Base-by-base conservation (phyloP, 2,888 invertebrate genomes). In the Cheilosia soror region DNA sequence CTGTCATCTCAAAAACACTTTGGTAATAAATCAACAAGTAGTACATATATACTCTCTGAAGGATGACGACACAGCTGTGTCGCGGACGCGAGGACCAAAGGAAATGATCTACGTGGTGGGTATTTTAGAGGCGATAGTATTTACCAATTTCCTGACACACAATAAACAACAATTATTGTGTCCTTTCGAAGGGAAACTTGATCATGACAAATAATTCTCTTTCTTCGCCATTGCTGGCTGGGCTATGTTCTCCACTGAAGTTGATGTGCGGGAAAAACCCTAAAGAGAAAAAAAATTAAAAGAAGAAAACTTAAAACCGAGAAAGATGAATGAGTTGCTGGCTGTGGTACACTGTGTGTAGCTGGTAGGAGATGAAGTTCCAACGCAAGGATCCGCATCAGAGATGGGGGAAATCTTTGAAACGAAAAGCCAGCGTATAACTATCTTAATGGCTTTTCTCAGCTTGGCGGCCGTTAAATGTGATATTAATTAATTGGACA, bases 401-500 rank as follows among this genome's bases (percentile, higher is more conserved):
- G 62, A 57, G 47, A 66, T 29, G 73, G 60, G 58, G 84, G 80
- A 75, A 81, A 75, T 69, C 73, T 87, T 86, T 80, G 83, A 83
- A 87, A 83, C 82, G 84, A 85, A 85, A 79, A 71, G 75, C 79
- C 71, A 83, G 69, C 60, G 73, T 63, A 82, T 78, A 83, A 77
- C 80, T 79, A 88, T 90, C 90, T 91, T 91, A 92, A 92, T 92
- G 92, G 90, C 88, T 91, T 92, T 92, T 92, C 92, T 90, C 92
- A 92, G 92, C 92, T 92, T 92, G 92, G 91, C 90, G 91, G 92
- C 92, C 91, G 90, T 91, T 92, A 92, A 92, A 92, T 92, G 91
- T 90, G 92, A 92, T 91, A 91, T 92, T 92, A 92, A 92, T 92
- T 92, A 92, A 92, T 92, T 92, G 92, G 91, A 91, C 91, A 92